Evolutionary conservation across 2,113 vertebrate species (phyloP).

Genomic region (Ia io): DNA sequence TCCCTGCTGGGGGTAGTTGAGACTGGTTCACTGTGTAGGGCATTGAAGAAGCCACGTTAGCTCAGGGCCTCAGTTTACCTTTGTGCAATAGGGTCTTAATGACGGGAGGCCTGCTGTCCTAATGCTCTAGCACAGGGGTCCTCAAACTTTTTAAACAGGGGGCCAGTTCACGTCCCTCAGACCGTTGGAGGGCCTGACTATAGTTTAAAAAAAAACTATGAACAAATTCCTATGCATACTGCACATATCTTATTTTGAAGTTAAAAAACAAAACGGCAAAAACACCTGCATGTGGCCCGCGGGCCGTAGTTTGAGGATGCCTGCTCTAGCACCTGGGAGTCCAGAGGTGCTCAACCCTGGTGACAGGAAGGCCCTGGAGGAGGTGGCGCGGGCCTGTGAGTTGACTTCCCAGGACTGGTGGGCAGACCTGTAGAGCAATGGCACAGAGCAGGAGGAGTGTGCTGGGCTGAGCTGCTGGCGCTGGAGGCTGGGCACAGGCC

Average conservation of each 20-base stretch:
- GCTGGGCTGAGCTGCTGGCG: neutral
- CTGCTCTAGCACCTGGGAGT: neutral
- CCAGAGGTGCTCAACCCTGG: neutral
- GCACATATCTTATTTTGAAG: too few relatives aligned
- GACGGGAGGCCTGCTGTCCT: neutral
- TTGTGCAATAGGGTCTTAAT: neutral
- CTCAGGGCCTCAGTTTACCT: neutral
- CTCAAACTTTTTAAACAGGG: too few relatives aligned
- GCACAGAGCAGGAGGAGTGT: neutral
- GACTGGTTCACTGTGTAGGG: neutral
- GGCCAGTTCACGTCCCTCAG: too few relatives aligned
- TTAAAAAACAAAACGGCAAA: too few relatives aligned
- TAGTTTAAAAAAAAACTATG: too few relatives aligned
- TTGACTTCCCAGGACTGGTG: neutral
- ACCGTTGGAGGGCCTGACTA: too few relatives aligned
- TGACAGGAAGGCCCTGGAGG: neutral
- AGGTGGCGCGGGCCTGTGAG: accelerated
- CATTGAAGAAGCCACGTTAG: neutral
- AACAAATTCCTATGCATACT: too few relatives aligned
- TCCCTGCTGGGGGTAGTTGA: neutral
- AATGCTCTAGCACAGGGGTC: neutral
- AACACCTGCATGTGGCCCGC: too few relatives aligned
- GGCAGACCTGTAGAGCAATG: neutral
- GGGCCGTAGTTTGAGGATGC: too few relatives aligned
- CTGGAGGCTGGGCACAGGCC: neutral